Conservation (phyloP, 2,888 invertebrate genomes). For the Nemurella pictetii region DNA sequence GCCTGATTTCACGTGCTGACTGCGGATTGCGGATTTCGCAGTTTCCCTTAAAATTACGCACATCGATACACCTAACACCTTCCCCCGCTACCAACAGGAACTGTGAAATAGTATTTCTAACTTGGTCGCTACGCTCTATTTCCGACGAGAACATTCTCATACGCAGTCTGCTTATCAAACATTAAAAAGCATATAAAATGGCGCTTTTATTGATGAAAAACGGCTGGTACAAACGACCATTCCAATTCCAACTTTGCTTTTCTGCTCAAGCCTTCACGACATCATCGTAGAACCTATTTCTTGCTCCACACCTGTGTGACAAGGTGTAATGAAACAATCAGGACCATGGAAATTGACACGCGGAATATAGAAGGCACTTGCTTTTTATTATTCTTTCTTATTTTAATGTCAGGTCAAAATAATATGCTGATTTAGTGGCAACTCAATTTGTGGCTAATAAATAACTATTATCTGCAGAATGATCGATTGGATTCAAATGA, state of each 20-base stretch:
- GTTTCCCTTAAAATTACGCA: too few relatives aligned
- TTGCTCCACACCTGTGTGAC: background rate
- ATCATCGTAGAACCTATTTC: background rate
- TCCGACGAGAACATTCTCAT: background rate
- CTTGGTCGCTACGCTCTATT: background rate
- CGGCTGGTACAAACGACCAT: background rate
- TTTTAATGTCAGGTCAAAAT: too few relatives aligned
- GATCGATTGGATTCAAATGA: too few relatives aligned
- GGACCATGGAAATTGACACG: background rate
- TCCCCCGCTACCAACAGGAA: background rate
- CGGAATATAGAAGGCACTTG: background rate
- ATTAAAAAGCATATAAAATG: background rate
- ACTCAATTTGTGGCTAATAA: too few relatives aligned
- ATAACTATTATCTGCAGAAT: too few relatives aligned
- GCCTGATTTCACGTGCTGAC: too few relatives aligned
- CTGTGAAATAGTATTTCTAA: too few relatives aligned
- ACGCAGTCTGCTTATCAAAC: background rate
- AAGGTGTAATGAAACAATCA: background rate
- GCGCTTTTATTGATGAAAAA: background rate
- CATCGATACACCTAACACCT: too few relatives aligned
- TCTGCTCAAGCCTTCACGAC: background rate
- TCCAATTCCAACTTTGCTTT: background rate
- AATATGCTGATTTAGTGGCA: too few relatives aligned
- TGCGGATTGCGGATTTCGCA: too few relatives aligned
- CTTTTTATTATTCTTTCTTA: background rate